Conservation (phyloP, 1,140 invertebrate genomes). For the Drosophila rufa region DNA sequence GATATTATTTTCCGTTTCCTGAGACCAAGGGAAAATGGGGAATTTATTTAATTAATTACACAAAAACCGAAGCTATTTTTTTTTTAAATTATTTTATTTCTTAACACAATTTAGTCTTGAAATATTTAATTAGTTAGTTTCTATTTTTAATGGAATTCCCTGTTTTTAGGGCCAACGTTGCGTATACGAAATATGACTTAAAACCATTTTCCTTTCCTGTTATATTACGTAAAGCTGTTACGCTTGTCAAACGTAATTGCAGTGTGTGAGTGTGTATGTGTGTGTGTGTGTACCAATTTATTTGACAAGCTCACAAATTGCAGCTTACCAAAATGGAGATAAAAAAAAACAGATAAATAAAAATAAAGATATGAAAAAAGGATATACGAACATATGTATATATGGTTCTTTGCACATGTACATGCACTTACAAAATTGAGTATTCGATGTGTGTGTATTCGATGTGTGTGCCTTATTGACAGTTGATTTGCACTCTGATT, state of each 20-base stretch:
- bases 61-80: neutral
- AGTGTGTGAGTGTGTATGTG: conserved; percentile 1
- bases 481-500: conserved; percentile 75
- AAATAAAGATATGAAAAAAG: conserved; percentile 1
- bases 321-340: conserved; percentile 15
- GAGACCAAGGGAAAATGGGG: too few species aligned
- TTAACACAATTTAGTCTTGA: neutral
- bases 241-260: conserved; percentile 49
- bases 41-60: too few species aligned
- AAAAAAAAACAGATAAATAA: conserved; percentile 9
- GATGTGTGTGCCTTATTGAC: conserved; percentile 58
- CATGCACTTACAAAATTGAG: conserved; percentile 2
- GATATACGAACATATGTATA: conserved; percentile 3
- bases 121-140: neutral
- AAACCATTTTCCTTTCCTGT: conserved; percentile 8
- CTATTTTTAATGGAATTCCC: neutral
- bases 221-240: conserved; percentile 3
- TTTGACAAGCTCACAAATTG: conserved; percentile 51
- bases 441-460: neutral
- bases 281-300: conserved; percentile 48
- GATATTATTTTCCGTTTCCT: too few species aligned
- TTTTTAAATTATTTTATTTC: neutral
- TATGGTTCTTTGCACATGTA: neutral
- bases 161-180: neutral
- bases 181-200: conserved; percentile 43